Evolutionary conservation across 2,888 invertebrate species (phyloP), one percentile per base, ranked within the genome.

Genomic region (Coenonympha arcania): DNA sequence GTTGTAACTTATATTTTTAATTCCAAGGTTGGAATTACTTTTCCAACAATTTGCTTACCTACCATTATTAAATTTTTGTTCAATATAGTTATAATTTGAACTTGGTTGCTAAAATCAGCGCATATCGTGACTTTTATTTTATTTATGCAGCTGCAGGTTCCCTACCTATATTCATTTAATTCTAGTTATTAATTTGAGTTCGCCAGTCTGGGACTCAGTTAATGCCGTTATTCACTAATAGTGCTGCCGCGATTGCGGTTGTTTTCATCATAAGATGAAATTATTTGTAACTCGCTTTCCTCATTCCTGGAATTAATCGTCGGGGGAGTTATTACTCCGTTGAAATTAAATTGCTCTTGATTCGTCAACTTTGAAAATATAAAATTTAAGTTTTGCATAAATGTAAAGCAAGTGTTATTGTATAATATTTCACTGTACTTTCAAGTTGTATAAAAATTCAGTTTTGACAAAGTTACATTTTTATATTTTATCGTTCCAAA

Each of bases 231-330:
- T n/a, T 49, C 51, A 50, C 41, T 54, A 54, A 54, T 56, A 53
- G 58, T 59, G 56, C 55, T 58, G 51, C 39, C 49, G 54, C 55
- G 54, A 56, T 61, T 61, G 50, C 48, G 52, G 42, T 45, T 56
- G 59, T 60, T 63, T 63, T 60, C 56, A 52, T 60, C 56, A 55
- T 48, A 37, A 59, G 58, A 60, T 59, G 41, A 55, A 58, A 58
- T 61, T 60, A 56, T 56, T 50, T 47, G 48, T 48, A 59, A 56
- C 52, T 56, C 49, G 52, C 52, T 55, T 52, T 52, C 52, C 50
- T 55, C 47, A 28, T 48, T 50, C 43, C 47, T 37, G 34, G 43
- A 52, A 57, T 48, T 54, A 58, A 55, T 54, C 52, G 48, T 50
- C 20, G 36, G 37, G 51, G 43, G 57, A 54, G 50, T 47, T 54